Conservation (phyloP, 1,140 invertebrate species). For the Diorhabda elongata region DNA sequence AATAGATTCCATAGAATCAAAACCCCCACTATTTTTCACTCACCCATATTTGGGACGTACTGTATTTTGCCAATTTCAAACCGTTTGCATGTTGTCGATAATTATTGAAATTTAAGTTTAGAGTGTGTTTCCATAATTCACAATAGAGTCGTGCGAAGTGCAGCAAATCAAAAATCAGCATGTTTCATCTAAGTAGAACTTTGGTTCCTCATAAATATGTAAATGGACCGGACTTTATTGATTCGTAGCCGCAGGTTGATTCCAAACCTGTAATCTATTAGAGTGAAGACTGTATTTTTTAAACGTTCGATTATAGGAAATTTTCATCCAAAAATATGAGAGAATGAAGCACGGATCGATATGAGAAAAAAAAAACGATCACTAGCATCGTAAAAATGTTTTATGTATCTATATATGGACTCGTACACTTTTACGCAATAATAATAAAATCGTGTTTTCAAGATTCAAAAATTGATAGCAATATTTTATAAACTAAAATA, state of each 20-base stretch:
- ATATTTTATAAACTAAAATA: too few relatives aligned
- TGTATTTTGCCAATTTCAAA: background rate
- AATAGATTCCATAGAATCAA: too few relatives aligned
- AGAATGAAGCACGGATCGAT: background rate
- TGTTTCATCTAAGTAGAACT: conserved; percentile 11
- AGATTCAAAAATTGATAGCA: too few relatives aligned
- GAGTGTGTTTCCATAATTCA: conserved; percentile 15
- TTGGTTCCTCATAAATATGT: conserved; percentile 20
- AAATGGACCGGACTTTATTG: conserved; percentile 21
- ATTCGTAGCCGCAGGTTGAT: conserved; percentile 9
- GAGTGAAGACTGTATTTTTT: conserved; percentile 18
- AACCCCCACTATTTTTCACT: too few relatives aligned
- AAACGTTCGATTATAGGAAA: conserved; percentile 2
- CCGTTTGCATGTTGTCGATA: background rate
- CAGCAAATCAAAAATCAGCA: conserved; percentile 17
- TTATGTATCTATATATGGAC: background rate
- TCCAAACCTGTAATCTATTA: conserved; percentile 21
- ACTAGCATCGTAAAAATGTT: background rate
- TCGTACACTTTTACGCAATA: background rate
- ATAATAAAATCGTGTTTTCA: background rate
- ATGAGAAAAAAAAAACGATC: background rate
- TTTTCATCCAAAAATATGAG: background rate
- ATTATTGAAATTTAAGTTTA: background rate
- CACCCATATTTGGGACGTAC: too few relatives aligned
- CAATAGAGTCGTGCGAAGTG: conserved; percentile 3